phyloP scores from a whole-genome alignment of 2,113 vertebrate species.

The Propithecus coquereli region DNA sequence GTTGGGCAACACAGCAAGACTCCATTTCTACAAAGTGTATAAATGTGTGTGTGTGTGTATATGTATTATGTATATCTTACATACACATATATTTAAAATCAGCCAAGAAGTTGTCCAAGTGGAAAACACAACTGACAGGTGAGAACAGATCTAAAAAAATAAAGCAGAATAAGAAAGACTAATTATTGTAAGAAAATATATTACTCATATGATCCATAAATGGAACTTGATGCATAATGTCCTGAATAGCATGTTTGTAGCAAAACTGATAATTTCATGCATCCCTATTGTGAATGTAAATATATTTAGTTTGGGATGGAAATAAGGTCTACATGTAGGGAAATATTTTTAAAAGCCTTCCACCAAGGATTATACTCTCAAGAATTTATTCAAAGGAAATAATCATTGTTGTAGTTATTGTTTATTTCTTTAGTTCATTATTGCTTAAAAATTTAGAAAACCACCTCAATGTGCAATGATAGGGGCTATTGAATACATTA shows the following conservation, averaged over 20 bases:
- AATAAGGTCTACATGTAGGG: background rate
- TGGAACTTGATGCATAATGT: background rate
- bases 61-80: background rate
- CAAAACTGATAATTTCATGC: background rate
- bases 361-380: background rate
- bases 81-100: background rate
- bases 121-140: background rate
- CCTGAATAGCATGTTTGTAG: background rate
- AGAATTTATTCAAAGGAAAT: background rate
- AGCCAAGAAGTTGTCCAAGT: background rate
- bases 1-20: too few species aligned
- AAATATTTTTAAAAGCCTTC: background rate
- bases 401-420: background rate
- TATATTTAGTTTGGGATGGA: background rate
- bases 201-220: background rate
- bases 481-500: background rate
- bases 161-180: background rate
- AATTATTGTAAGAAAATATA: background rate
- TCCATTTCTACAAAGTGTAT: too few species aligned
- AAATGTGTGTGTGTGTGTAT: too few species aligned
- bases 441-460: background rate
- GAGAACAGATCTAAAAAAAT: background rate
- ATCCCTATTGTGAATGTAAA: background rate
- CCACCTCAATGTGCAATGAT: background rate
- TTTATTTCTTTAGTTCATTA: background rate